A percentile compares a stretch with the other conserved stretches of the same genome.
Conservation (phyloP, 2,888 invertebrate genomes). For the Girardia tigrina region DNA sequence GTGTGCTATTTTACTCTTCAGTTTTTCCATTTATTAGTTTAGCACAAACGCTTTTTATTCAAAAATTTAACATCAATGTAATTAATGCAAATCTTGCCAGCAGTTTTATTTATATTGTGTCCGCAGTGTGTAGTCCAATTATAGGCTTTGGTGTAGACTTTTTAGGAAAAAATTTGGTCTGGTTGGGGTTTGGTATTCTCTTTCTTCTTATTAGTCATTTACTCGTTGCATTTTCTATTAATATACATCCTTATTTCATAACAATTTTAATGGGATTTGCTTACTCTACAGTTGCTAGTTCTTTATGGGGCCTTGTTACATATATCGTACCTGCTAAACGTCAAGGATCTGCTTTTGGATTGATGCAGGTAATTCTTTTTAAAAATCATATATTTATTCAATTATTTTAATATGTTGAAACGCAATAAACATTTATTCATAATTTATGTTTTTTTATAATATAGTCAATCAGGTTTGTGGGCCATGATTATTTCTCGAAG, state of each 20-base stretch:
- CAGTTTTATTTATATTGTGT: constrained; percentile 52
- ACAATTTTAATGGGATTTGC: constrained; percentile 65
- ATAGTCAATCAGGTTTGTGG: too few relatives aligned
- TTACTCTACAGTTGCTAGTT: constrained; percentile 80
- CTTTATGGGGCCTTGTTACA: constrained; percentile 85
- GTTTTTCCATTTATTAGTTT: constrained; percentile 88
- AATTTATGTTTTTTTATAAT: too few relatives aligned
- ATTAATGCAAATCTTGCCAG: constrained; percentile 27
- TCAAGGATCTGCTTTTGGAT: constrained; percentile 85
- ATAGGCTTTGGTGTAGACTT: constrained; percentile 76
- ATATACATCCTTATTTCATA: constrained; percentile 37
- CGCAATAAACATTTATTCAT: too few relatives aligned
- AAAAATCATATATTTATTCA: too few relatives aligned
- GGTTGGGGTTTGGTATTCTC: constrained; percentile 69
- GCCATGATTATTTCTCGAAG: too few relatives aligned
- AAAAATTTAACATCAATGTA: constrained; percentile 30
- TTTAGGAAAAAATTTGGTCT: constrained; percentile 74
- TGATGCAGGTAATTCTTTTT: constrained; percentile 77
- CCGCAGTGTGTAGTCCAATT: constrained; percentile 69
- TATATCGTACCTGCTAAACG: constrained; percentile 78
- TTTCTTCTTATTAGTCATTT: constrained; percentile 56
- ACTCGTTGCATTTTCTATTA: constrained; percentile 57
- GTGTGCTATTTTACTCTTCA: constrained; percentile 82
- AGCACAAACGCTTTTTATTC: constrained; percentile 58
- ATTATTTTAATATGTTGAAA: too few relatives aligned